These are phyloP conservation scores for Anas platyrhynchos DNA, from an alignment of 2,113 vertebrate genomes.

Conservation along the genomic window DNA sequence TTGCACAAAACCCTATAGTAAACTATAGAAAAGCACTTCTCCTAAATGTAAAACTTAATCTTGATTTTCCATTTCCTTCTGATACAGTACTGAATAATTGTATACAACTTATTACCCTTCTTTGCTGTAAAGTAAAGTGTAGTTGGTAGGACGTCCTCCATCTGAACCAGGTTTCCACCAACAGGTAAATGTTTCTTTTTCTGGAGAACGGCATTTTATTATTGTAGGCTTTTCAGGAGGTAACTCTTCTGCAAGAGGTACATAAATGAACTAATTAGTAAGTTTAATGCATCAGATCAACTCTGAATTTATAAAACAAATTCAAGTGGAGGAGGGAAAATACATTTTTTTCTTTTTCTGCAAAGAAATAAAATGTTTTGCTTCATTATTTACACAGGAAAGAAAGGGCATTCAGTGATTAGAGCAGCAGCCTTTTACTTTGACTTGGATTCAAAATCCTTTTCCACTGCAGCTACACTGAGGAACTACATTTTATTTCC, in stretches of 20 bases:
- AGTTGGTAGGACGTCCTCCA: slow-evolving; percentile 20
- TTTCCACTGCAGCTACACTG: neutral
- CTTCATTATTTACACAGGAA: neutral
- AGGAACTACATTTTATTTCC: neutral
- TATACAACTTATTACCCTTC: slow-evolving; percentile 38
- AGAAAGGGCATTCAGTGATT: neutral
- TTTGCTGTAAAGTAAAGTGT: slow-evolving; percentile 67
- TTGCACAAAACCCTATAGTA: neutral
- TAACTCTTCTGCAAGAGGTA: neutral
- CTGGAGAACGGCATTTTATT: slow-evolving; percentile 65
- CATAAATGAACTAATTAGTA: neutral
- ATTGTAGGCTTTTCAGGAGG: slow-evolving; percentile 59
- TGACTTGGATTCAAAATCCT: neutral
- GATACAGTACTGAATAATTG: neutral
- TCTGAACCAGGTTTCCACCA: slow-evolving; percentile 62
- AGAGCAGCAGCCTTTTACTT: neutral
- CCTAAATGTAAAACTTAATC: neutral
- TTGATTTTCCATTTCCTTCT: neutral
- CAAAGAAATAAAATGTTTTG: neutral
- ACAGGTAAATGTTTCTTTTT: slow-evolving; percentile 69
- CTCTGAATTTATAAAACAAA: neutral
- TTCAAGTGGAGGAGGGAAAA: neutral
- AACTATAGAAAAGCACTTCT: neutral
- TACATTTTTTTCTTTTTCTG: neutral
- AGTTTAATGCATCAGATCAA: neutral